Evolutionary conservation across 2,113 vertebrate genomes (phyloP).

Genomic region (Brachyistius frenatus): DNA sequence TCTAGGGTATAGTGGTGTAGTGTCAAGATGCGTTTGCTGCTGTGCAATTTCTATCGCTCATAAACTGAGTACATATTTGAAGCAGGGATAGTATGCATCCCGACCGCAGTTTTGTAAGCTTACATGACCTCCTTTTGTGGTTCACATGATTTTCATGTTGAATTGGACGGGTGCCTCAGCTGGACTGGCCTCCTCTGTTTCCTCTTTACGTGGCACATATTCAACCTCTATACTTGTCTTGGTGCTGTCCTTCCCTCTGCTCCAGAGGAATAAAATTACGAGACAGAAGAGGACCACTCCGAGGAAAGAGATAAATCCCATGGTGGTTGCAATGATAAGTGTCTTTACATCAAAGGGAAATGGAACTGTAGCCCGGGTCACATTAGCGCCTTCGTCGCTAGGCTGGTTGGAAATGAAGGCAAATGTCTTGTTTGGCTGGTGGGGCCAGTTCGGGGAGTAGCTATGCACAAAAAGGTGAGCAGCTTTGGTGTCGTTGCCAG

Average conservation of each 20-base stretch:
- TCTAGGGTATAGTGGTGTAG: constrained; percentile 41
- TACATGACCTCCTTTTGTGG: constrained; percentile 26
- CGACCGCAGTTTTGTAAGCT: constrained; percentile 59
- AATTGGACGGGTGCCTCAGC: constrained; percentile 93
- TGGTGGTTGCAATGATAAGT: constrained; percentile 97
- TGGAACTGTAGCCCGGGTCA: constrained; percentile 91
- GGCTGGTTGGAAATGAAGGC: constrained; percentile 99
- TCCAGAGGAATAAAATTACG: constrained; percentile 98
- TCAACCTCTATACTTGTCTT: constrained; percentile 98
- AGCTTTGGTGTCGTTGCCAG: constrained; percentile 94
- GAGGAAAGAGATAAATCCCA: constrained; percentile 99
- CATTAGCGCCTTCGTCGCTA: constrained; percentile 93
- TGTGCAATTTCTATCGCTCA: constrained; percentile 67
- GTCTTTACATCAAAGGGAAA: constrained; percentile 99
- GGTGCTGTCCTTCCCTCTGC: constrained; percentile 95
- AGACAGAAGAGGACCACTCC: constrained; percentile 98
- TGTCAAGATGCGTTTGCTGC: constrained; percentile 73
- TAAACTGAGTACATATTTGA: constrained; percentile 68
- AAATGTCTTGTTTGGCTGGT: constrained; percentile 98
- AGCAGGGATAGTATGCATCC: constrained; percentile 64
- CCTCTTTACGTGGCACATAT: constrained; percentile 95
- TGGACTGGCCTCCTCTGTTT: constrained; percentile 89
- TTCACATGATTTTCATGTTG: constrained; percentile 99
- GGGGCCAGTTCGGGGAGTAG: constrained; percentile 98
- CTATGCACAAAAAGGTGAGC: constrained; percentile 97